Base-by-base conservation (phyloP, 2,113 vertebrate species). In the Ahaetulla prasina region DNA sequence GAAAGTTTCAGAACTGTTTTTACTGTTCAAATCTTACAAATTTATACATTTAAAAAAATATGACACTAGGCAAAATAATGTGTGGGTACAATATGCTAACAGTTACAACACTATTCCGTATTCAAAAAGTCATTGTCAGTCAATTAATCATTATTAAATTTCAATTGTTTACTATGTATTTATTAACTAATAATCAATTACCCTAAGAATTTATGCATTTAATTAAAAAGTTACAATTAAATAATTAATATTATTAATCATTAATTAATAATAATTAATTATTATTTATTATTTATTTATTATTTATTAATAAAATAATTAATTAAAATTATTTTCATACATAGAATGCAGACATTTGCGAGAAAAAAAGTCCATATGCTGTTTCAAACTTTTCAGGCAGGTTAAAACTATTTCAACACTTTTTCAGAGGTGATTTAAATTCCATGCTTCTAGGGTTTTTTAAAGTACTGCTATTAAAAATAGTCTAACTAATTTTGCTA, bases 1-100 rank as follows among this genome's bases (percentile, higher is more conserved):
- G 45, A 89, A 92, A 92, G 88, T 92, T 92, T 92, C 88, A 92
- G 53, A 86, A 85, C 2, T 23, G 50, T 63, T 92, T 35, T 84
- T 92, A 39, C 30, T 52, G 5, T 47, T 85, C 27, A 9, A 30
- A 27, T 8, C 84, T 35, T 57, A 39, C 7, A 60, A 49, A 60
- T 47, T 30, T 85, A 74, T 22, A 35, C 16, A 35, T 74, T 74
- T 53, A 6, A 39, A 39, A 74, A 68, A 35, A 74, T 35, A 74
- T 74, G 68, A n/a, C 68, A 74, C 35, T 74, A 39, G 8, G n/a
- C 35, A 74, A 74, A 74, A 74, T 35, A 39, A 20, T 6, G 0
- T 74, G 16, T 74, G 39, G 68, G n/a, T 18, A 74, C n/a, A 35
- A 2, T 35, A 16, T 74, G 16, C 68, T 74, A 35, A 35, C n/a